Base-by-base conservation (phyloP, 2,797 vertebrate genomes). In the Sparidentex hasta region DNA sequence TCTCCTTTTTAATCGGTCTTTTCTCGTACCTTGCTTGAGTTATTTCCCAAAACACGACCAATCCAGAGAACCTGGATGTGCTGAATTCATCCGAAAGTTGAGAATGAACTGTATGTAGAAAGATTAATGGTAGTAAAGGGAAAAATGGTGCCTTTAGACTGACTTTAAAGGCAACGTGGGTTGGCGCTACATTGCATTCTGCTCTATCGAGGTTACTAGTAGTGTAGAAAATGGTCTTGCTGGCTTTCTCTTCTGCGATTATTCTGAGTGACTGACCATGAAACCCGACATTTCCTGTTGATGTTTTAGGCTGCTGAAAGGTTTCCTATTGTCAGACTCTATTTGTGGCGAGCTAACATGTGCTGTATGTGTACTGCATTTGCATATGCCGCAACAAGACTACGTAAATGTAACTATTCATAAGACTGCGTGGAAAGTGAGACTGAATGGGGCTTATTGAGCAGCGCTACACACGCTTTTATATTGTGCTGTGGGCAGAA, bases 211-310 rank as follows among this genome's bases (percentile, higher is more conserved):
- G 16, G 50, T 17, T 58, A 7, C 16, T 9, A 9, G 8, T 67
- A 7, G 16, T 51, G 52, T 46, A 58, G n/a, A 58, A 62, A 57
- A 38, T 29, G 3, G 2, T 55, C 3, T 11, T 29, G 21, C 20
- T 46, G 41, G 7, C 21, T 65, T 29, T 48, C 38, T 64, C 8
- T 59, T 55, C 14, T 69, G 25, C 1, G 33, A 33, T 47, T 16
- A 55, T 38, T 54, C 27, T 56, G 43, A 48, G 64, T 17, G n/a
- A n/a, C 41, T 56, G 43, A 46, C 16, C n/a, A 14, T 33, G 47
- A 81, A 72, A 59, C 23, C 58, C 54, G 51, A 65, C 29, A 33
- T 64, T 74, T 82, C 62, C 70, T 82, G 74, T 78, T 72, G 38
- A 44, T 61, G 47, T 58, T 63, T 66, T 46, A 41, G 51, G 29